A percentile compares a stretch with the other conserved stretches of the same genome.
Evolutionary conservation across 2,888 invertebrate genomes (phyloP).

Genomic region (Eupithecia subfuscata): DNA sequence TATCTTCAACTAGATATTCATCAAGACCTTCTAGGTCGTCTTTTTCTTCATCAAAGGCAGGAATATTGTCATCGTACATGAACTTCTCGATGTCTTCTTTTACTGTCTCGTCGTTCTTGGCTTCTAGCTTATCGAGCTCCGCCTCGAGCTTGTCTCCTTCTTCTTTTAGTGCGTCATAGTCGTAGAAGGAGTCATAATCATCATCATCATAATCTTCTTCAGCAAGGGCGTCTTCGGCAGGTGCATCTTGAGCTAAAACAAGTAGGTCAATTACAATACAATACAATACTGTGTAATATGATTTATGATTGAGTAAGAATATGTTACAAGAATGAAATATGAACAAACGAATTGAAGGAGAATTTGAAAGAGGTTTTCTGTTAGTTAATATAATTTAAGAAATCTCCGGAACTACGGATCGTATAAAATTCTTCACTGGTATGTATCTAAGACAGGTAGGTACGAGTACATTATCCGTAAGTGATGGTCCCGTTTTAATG

Average conservation of each 20-base stretch:
- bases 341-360: neutral
- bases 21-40: constrained; percentile 39
- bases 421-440: too few relatives aligned
- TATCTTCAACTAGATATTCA: constrained; percentile 71
- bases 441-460: too few relatives aligned
- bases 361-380: too few relatives aligned
- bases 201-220: constrained; percentile 32
- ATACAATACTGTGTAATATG: neutral
- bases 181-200: constrained; percentile 38
- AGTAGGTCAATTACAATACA: constrained; percentile 14
- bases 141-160: constrained; percentile 28
- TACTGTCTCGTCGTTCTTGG: constrained; percentile 34
- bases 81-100: constrained; percentile 41
- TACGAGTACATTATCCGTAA: too few relatives aligned
- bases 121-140: constrained; percentile 30
- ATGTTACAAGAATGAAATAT: neutral
- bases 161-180: constrained; percentile 31
- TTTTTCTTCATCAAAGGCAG: constrained; percentile 25
- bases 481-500: too few relatives aligned
- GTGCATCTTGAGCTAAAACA: constrained; percentile 49
- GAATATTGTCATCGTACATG: constrained; percentile 26
- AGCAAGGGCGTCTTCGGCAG: constrained; percentile 26
- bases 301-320: neutral
- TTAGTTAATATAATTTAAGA: too few relatives aligned
- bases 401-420: too few relatives aligned